Conservation (phyloP, 2,797 vertebrate species). For the Monodelphis domestica region DNA sequence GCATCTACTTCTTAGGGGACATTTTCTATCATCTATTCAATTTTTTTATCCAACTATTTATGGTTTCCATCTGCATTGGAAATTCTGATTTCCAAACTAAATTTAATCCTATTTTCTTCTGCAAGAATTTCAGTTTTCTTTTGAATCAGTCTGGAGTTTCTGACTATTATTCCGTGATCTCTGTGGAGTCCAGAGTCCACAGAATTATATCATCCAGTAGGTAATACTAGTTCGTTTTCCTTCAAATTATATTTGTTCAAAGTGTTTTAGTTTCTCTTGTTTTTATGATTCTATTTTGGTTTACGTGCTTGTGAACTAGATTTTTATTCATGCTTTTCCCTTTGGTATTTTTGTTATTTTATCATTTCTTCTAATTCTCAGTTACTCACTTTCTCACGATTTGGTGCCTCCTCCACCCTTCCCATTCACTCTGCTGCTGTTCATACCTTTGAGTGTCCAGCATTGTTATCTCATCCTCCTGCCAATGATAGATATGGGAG, state of each 20-base stretch:
- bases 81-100: not conserved
- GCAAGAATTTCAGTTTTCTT: not conserved
- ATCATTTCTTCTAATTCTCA: not conserved
- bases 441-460: too few species aligned
- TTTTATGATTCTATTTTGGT: not conserved
- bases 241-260: not conserved
- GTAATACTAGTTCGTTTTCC: not conserved
- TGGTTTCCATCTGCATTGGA: not conserved
- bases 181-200: not conserved
- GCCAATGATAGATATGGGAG: too few species aligned
- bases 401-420: too few species aligned
- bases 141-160: not conserved
- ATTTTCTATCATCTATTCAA: not conserved
- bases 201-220: not conserved
- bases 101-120: not conserved
- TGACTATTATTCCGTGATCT: not conserved
- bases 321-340: not conserved
- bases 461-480: too few species aligned
- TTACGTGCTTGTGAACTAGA: not conserved
- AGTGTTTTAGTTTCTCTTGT: not conserved
- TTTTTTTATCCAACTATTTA: not conserved
- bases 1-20: not conserved
- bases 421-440: too few species aligned
- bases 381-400: too few species aligned
- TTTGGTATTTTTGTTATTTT: not conserved